These are phyloP conservation scores for Anser brachyrhynchus DNA, from an alignment of 2,113 vertebrate species.

Conservation along the genomic window DNA sequence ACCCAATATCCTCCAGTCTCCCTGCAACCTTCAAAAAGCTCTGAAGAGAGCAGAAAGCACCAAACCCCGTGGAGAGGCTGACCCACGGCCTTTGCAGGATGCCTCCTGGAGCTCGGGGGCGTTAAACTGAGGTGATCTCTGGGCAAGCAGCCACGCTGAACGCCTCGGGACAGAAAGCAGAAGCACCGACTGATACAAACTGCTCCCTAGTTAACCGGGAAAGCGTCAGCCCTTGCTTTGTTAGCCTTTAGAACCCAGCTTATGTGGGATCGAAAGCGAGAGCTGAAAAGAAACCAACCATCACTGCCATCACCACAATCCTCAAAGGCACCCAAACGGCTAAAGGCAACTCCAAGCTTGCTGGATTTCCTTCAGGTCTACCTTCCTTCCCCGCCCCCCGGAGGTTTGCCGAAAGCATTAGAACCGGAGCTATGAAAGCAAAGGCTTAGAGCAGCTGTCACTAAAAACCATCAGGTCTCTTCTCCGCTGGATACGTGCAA, in stretches of 20 bases:
- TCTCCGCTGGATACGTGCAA: background rate
- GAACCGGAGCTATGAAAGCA: background rate
- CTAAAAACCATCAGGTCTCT: background rate
- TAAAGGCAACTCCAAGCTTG: accelerated
- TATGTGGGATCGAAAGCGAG: background rate
- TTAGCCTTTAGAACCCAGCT: background rate
- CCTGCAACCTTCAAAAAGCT: background rate
- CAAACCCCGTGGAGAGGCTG: background rate
- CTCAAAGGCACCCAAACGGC: background rate
- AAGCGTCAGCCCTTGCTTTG: background rate
- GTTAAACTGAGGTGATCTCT: background rate
- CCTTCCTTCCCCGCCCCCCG: background rate
- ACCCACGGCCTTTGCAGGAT: background rate
- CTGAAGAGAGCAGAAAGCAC: background rate
- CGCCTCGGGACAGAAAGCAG: background rate
- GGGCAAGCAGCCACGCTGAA: background rate
- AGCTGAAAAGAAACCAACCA: background rate
- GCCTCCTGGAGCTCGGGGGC: background rate
- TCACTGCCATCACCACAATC: background rate
- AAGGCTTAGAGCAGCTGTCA: background rate
- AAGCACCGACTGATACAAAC: accelerated
- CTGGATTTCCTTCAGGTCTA: background rate
- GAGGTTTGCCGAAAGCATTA: background rate
- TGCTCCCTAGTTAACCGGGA: background rate
- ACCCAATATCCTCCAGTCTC: background rate